phyloP scores from a whole-genome alignment of 53 echinoderm and acorn worm genomes.

The Pentamera pediparva region DNA sequence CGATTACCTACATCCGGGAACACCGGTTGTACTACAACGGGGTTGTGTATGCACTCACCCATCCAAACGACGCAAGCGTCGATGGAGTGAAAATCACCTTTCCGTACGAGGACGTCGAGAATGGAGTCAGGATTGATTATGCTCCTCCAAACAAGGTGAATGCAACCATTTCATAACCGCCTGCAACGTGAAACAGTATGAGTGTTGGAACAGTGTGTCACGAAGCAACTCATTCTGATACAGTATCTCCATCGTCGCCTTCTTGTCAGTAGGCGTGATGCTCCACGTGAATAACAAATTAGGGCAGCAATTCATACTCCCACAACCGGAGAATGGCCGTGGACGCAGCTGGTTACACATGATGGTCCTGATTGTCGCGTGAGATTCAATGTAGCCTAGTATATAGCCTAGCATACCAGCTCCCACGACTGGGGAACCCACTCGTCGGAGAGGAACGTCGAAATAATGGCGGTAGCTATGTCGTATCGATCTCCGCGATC shows the following conservation, averaged over 20 bases:
- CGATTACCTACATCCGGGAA: constrained; percentile 11
- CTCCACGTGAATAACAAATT: no score
- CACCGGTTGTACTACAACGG: neutral
- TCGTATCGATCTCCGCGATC: no score
- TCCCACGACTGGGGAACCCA: no score
- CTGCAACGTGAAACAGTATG: neutral
- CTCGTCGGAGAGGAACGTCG: neutral
- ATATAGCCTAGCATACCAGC: no score
- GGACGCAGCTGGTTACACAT: neutral
- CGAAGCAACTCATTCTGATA: no score
- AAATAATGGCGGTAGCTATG: neutral
- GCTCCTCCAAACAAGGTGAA: constrained; percentile 15
- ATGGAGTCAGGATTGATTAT: neutral
- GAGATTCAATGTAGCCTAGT: no score
- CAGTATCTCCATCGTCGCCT: no score
- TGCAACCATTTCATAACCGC: no score
- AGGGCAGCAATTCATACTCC: neutral
- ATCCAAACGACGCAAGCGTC: neutral
- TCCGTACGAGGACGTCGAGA: neutral
- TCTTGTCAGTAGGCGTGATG: no score
- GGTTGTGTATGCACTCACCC: neutral
- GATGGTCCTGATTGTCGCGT: no score
- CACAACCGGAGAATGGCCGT: neutral
- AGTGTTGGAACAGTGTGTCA: no score
- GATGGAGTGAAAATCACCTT: constrained; percentile 8